These are phyloP conservation scores for Lithophane ornitopus DNA, from an alignment of 2,888 invertebrate species.

Conservation along the genomic window DNA sequence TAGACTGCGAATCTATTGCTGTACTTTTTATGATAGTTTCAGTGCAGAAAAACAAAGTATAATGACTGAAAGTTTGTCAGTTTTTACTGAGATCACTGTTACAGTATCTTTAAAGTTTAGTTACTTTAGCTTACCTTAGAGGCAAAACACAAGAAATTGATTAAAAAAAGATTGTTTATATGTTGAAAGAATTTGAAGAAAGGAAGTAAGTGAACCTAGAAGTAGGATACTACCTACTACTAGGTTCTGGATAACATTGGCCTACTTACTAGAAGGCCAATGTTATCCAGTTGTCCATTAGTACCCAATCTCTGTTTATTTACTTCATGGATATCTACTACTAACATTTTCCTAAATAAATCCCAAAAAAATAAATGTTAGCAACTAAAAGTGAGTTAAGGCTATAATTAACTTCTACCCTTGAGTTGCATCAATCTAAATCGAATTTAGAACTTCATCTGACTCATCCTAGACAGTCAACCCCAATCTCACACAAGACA, in stretches of 20 bases:
- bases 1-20: constrained; percentile 7
- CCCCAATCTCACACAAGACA: constrained; percentile 2
- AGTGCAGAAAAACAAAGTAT: constrained; percentile 4
- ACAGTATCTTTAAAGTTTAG: background rate
- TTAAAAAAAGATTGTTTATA: background rate
- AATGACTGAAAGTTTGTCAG: background rate
- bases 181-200: background rate
- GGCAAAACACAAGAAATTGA: background rate
- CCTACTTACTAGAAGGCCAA: too few relatives aligned
- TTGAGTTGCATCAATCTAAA: background rate
- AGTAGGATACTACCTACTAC: too few relatives aligned
- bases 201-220: background rate
- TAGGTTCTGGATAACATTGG: too few relatives aligned
- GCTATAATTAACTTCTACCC: background rate
- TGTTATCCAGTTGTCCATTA: background rate
- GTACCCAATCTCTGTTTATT: background rate
- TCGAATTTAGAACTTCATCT: constrained; percentile 5
- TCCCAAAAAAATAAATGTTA: background rate
- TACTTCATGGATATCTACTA: background rate
- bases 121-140: background rate
- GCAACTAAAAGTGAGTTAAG: background rate
- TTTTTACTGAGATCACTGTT: background rate
- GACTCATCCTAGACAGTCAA: constrained; percentile 28
- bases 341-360: background rate
- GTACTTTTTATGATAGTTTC: constrained; percentile 7